These are phyloP conservation scores for Eilema griseolum DNA, from an alignment of 2,888 invertebrate species.

Conservation along the genomic window DNA sequence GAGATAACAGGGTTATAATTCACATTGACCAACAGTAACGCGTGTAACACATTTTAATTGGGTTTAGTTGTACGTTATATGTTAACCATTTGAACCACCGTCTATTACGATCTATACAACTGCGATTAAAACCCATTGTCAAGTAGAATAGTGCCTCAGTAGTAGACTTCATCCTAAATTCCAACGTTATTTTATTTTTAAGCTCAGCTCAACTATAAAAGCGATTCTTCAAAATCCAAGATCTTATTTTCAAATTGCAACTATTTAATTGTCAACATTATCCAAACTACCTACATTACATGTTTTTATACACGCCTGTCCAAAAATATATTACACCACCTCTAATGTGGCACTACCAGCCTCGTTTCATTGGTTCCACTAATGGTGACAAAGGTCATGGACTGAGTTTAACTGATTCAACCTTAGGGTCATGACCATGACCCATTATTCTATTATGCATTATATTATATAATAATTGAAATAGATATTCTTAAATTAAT, in stretches of 20 bases:
- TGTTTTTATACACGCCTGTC: slow-evolving; percentile 37
- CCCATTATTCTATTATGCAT: too few species aligned
- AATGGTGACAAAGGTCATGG: background rate
- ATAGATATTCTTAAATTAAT: too few species aligned
- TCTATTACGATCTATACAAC: too few species aligned
- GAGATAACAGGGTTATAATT: too few species aligned
- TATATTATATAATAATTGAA: too few species aligned
- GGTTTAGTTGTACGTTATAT: too few species aligned
- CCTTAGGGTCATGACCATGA: too few species aligned
- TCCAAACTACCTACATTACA: slow-evolving; percentile 32
- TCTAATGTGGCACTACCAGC: slow-evolving; percentile 37
- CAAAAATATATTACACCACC: slow-evolving; percentile 41
- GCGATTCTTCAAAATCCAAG: background rate
- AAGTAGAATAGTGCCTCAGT: too few species aligned
- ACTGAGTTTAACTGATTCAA: background rate
- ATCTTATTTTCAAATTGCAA: background rate
- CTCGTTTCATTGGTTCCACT: slow-evolving; percentile 26
- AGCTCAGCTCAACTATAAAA: background rate
- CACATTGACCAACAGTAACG: too few species aligned
- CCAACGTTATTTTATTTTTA: background rate
- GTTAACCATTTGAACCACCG: too few species aligned
- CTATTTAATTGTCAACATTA: slow-evolving; percentile 18
- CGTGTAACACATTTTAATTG: too few species aligned
- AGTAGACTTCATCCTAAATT: background rate
- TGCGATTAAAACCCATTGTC: too few species aligned